Base-by-base conservation (phyloP, 2,888 invertebrate genomes). In the Alsophila aescularia region DNA sequence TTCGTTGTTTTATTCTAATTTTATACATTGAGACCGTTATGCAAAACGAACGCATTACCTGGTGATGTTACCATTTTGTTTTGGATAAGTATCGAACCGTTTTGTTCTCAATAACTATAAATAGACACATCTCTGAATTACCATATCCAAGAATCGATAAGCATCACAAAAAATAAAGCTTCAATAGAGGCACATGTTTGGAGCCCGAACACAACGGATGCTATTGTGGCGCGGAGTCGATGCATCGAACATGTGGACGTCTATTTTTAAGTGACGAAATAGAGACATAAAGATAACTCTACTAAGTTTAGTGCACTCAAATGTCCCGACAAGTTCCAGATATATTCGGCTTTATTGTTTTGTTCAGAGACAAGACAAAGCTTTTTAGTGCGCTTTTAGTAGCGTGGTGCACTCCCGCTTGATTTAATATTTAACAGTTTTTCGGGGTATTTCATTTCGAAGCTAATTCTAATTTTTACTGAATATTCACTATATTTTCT, bases 331-430 rank as follows among this genome's bases (percentile, higher is more conserved):
- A 64, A 64, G 67, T 66, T 62, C 65, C 43, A 53, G 68, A 72
- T 70, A 77, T 73, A 77, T 75, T 76, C 73, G 68, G 72, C 77
- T 88, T 87, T 88, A 89, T 90, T 88, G 87, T 89, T 88, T 81
- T 75, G 78, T 72, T 77, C 72, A 73, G 50, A 62, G 61, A 66
- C 58, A 58, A 79, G 81, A 87, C 84, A 86, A 87, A 85, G 79
- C 79, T 86, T 88, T 89, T 88, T 83, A 81, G 75, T 76, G 76
- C 72, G 77, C 80, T 85, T 82, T 84, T 81, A 81, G 73, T 69
- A 73, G 70, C 69, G 69, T 73, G 69, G 64, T 70, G 75, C 79
- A 77, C 81, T 79, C 79, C 67, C 67, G 65, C 69, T 71, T 78
- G 67, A 76, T 81, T 72, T 75, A 77, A 75, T 80, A 80, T 82